Evolutionary conservation across 53 echinoderm and acorn worm genomes (phyloP), one percentile per base, ranked within the genome.

Genomic region (Apostichopus leukothele): DNA sequence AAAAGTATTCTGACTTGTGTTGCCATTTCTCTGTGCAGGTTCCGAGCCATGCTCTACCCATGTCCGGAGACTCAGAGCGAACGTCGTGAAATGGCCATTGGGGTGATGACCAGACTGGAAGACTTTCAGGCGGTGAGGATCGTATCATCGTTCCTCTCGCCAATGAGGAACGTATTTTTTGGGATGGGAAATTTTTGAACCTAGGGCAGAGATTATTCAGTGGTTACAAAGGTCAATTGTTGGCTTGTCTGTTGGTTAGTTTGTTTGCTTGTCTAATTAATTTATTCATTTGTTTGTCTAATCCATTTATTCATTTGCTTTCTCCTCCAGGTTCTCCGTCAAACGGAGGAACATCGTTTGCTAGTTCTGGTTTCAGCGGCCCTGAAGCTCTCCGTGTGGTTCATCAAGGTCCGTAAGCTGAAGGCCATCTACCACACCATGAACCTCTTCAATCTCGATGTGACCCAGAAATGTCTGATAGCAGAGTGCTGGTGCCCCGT

Each of bases 401-500:
- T 97, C 94, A 97, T 97, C 91, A 97, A 97, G 90, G 98, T 97
- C 20, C 92, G 95, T 78, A 97, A 97, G 80, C 90, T 97, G 73
- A 97, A 97, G 86, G 98, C 98, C 63, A 93, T 97, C 94, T 97
- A 97, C 89, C 98, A 97, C 89, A 97, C 98, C 60, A 91, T 97
- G 73, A 97, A 97, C 79, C 91, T 97, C 54, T 97, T 97, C 85
- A 95, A 97, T 79, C 91, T 97, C 85, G 98, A 97, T 75, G 98
- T 97, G 75, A 97, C 98, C 4, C 93, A 95, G 91, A 97, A 94
- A 78, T 97, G 98, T 91, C 93, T 97, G 89, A 97, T 97, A 66
- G 98, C 94, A 4, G 98, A 97, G 84, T 97, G 98, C 88, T 97
- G 98, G 98, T 97, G 98, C 77, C 98, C 98, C 19, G 94, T 95